Conservation (phyloP, 2,113 vertebrate species). For the Myanophis thanlyinensis region DNA sequence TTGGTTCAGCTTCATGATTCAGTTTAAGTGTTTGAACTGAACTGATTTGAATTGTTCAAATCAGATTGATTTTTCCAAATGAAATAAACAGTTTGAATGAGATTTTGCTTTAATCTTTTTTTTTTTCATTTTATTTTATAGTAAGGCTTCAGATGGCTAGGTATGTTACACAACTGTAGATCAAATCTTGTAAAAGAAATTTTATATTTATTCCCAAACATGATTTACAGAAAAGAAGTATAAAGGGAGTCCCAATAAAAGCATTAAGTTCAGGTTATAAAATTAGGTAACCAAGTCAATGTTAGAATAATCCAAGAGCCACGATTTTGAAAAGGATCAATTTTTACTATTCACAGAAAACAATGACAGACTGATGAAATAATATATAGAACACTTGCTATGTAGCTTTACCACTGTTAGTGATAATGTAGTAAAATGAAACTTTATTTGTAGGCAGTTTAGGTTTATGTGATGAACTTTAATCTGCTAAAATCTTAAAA, state of each 20-base stretch:
- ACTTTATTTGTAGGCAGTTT: background rate
- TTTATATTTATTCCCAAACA: background rate
- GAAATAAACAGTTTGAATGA: background rate
- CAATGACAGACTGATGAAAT: background rate
- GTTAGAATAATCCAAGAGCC: background rate
- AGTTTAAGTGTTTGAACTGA: background rate
- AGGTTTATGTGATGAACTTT: background rate
- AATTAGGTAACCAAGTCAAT: background rate
- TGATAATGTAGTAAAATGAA: background rate
- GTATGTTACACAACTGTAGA: background rate
- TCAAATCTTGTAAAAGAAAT: background rate
- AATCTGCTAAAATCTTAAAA: background rate
- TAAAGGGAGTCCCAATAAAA: background rate
- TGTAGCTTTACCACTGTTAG: background rate
- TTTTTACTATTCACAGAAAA: background rate
- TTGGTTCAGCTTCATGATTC: background rate
- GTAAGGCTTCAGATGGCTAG: background rate
- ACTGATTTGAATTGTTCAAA: background rate
- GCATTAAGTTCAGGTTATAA: background rate
- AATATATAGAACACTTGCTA: background rate
- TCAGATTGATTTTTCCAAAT: background rate
- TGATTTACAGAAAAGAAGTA: background rate
- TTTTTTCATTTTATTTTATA: background rate
- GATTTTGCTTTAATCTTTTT: background rate
- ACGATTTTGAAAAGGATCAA: background rate